phyloP scores from a whole-genome alignment of 53 echinoderm and acorn worm species.

The Henricia sp. region DNA sequence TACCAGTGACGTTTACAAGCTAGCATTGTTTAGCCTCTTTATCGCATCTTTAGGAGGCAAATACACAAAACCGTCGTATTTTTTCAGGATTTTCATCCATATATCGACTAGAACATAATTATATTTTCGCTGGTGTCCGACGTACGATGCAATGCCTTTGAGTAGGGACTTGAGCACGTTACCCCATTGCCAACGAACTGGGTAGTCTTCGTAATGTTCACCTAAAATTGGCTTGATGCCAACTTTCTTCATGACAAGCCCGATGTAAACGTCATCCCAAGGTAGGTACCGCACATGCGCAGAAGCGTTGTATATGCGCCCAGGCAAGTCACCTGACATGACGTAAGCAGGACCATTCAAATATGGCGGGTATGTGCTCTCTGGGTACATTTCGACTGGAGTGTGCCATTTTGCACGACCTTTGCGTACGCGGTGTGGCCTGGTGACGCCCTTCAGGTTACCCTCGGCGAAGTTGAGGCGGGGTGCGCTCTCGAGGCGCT shows the following conservation, averaged over 20 bases:
- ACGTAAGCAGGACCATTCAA: slow-evolving; percentile 66
- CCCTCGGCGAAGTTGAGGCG: slow-evolving; percentile 38
- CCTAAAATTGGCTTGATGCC: background rate
- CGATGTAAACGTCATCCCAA: slow-evolving; percentile 68
- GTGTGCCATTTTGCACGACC: slow-evolving; percentile 49
- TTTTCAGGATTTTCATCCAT: background rate
- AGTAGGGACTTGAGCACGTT: background rate
- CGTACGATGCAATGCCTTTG: background rate
- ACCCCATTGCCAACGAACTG: background rate
- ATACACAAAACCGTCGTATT: background rate
- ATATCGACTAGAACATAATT: background rate
- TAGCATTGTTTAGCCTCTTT: background rate
- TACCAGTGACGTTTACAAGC: slow-evolving; percentile 15
- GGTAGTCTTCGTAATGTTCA: background rate
- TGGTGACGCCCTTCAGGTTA: slow-evolving; percentile 13
- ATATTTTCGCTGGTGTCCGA: slow-evolving; percentile 7
- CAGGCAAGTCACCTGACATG: slow-evolving; percentile 66
- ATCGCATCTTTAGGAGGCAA: background rate
- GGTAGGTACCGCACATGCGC: slow-evolving; percentile 40
- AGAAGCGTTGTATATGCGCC: slow-evolving; percentile 34
- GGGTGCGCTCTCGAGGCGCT: slow-evolving; percentile 8
- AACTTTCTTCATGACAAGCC: slow-evolving; percentile 31
- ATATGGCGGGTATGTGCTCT: slow-evolving; percentile 61
- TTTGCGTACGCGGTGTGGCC: background rate
- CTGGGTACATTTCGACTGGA: slow-evolving; percentile 46